These are phyloP conservation scores for Physocephala rufipes DNA, from an alignment of 2,888 invertebrate species.

Conservation along the genomic window DNA sequence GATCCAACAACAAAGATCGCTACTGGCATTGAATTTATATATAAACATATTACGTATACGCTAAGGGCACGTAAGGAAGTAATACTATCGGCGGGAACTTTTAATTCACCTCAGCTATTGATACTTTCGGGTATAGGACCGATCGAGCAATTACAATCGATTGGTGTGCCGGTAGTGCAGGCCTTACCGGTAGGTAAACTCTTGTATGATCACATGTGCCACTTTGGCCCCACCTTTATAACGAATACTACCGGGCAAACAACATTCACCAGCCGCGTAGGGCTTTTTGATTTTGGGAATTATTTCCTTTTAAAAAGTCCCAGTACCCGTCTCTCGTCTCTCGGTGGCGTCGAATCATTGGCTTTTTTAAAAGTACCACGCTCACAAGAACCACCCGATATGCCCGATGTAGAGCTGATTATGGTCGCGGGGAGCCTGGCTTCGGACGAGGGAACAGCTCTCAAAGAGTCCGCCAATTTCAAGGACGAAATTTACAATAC, in stretches of 20 bases:
- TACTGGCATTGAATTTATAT: constrained; percentile 73
- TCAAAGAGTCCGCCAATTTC: constrained; percentile 69
- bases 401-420: constrained; percentile 75
- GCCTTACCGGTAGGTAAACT: constrained; percentile 74
- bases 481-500: constrained; percentile 67
- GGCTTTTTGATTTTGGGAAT: constrained; percentile 59
- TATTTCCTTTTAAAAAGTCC: constrained; percentile 68
- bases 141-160: constrained; percentile 65
- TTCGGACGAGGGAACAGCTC: constrained; percentile 69
- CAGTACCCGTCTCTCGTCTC: constrained; percentile 69
- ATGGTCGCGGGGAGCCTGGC: constrained; percentile 71
- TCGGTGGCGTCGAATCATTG: constrained; percentile 71
- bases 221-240: constrained; percentile 62
- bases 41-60: constrained; percentile 65
- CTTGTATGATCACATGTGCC: constrained; percentile 67
- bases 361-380: constrained; percentile 71
- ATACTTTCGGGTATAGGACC: constrained; percentile 82
- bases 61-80: constrained; percentile 78
- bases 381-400: constrained; percentile 56
- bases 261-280: constrained; percentile 38
- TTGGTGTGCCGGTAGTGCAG: constrained; percentile 69
- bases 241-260: constrained; percentile 59
- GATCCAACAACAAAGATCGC: constrained; percentile 71
- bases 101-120: constrained; percentile 85
- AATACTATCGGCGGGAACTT: constrained; percentile 82